A percentile compares a stretch with the other conserved stretches of the same genome.
phyloP scores from a whole-genome alignment of 2,797 vertebrate genomes.

The Ctenopoma multispine region DNA sequence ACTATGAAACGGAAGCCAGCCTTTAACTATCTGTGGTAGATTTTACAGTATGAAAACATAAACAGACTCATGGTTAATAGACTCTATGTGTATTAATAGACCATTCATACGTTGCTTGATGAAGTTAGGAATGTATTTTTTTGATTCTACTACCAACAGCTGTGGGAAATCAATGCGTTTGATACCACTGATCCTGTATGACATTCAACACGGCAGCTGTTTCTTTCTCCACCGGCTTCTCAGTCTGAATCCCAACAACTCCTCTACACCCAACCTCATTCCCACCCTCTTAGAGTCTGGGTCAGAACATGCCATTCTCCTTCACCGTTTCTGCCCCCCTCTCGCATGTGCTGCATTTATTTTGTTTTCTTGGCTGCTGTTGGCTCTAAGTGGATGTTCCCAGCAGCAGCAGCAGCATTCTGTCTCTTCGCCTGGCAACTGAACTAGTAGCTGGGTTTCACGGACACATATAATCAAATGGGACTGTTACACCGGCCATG shows the following conservation, averaged over 20 bases:
- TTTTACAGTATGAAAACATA: neutral
- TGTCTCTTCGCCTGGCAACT: constrained; percentile 53
- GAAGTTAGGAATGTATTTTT: neutral
- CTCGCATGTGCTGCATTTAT: constrained; percentile 70
- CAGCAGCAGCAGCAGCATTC: constrained; percentile 34
- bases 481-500: constrained; percentile 48
- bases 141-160: neutral
- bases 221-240: neutral
- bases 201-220: no score
- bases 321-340: constrained; percentile 29
- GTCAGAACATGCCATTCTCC: constrained; percentile 69
- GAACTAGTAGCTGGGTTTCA: constrained; percentile 35
- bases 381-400: constrained; percentile 76
- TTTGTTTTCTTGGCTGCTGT: constrained; percentile 64
- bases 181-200: neutral
- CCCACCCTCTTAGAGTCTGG: constrained; percentile 44
- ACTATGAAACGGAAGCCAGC: neutral
- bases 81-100: neutral
- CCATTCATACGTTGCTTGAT: neutral
- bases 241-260: neutral
- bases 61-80: neutral
- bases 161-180: neutral
- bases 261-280: constrained; percentile 15
- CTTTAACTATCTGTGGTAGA: neutral
- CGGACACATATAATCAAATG: constrained; percentile 33